Evolutionary conservation across 2,888 invertebrate species (phyloP), one percentile per base, ranked within the genome.

Genomic region (Hofmannophila pseudospretella): DNA sequence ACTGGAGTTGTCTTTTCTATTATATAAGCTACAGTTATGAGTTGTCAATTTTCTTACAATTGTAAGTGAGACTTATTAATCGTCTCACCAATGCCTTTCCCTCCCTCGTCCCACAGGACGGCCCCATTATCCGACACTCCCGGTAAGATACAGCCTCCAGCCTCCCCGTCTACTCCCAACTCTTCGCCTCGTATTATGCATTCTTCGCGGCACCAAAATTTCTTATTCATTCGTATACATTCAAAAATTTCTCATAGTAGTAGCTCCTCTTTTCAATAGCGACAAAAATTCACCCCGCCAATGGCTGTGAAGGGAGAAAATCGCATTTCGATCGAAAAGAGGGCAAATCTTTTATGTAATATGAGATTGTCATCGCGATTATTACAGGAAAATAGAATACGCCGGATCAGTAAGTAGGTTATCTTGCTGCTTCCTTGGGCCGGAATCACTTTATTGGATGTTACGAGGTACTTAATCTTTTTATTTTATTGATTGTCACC

Each of bases 341-440:
- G 84, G 84, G 81, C 75, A 85, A 85, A 85, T 84, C 85, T 86
- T 86, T 86, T 86, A 84, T 85, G 84, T 82, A 84, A 84, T 85
- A 86, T 84, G 75, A 85, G 84, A 86, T 86, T 84, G 86, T 86
- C 86, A 86, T 85, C 82, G 85, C 82, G 84, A 85, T 85, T 86
- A 86, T 86, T 85, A 85, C 80, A 84, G 81, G 82, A 80, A 85
- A 86, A 86, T 86, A 85, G 86, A 85, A 85, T 84, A 84, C 82
- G 77, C 70, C 72, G 77, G 80, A 80, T 81, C 85, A 73, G 77
- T 85, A 86, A 86, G 79, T 82, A 78, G 86, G 85, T 86, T 86
- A 86, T 84, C 81, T 74, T 58, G 75, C 70, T 73, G 75, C 81
- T 82, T 84, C 85, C 79, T 76, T 76, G 75, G 74, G 71, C 65